phyloP scores from a whole-genome alignment of 2,888 invertebrate species.

The Drosophila barbarae region DNA sequence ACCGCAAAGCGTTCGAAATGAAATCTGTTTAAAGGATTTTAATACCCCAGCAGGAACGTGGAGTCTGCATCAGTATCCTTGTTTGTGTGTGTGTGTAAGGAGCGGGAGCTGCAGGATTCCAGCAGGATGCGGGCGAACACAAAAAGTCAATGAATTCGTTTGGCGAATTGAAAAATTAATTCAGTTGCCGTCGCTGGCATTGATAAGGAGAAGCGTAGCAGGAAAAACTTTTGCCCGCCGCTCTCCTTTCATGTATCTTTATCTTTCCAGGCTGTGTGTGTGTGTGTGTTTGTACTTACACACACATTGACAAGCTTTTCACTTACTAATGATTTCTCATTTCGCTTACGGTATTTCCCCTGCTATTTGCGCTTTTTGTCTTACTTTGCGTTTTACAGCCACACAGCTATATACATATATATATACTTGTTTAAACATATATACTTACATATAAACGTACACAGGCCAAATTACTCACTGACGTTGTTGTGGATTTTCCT shows the following conservation, averaged over 20 bases:
- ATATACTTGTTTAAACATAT: background rate
- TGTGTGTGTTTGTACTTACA: slow-evolving; percentile 26
- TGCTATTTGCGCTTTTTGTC: slow-evolving; percentile 72
- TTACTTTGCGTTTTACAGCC: slow-evolving; percentile 65
- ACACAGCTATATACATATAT: slow-evolving; percentile 12
- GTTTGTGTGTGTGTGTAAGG: slow-evolving; percentile 8
- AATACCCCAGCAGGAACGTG: slow-evolving; percentile 69
- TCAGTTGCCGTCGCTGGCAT: slow-evolving; percentile 72
- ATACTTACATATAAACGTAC: background rate
- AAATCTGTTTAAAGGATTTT: slow-evolving; percentile 77
- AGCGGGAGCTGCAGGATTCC: slow-evolving; percentile 26
- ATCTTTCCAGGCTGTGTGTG: slow-evolving; percentile 40
- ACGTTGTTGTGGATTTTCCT: slow-evolving; percentile 69
- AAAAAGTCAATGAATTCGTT: slow-evolving; percentile 77
- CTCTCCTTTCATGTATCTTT: slow-evolving; percentile 65
- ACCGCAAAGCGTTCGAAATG: slow-evolving; percentile 76
- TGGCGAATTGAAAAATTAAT: slow-evolving; percentile 77
- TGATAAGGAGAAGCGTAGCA: slow-evolving; percentile 64
- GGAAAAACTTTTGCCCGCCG: slow-evolving; percentile 66
- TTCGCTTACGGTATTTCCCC: slow-evolving; percentile 72
- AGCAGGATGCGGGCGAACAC: slow-evolving; percentile 46
- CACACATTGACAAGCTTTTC: slow-evolving; percentile 55
- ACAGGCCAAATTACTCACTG: slow-evolving; percentile 66
- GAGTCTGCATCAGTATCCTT: slow-evolving; percentile 48
- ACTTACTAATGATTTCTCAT: slow-evolving; percentile 74